Conservation (phyloP, 1,140 invertebrate species). For the Sminthurinus signatus region DNA sequence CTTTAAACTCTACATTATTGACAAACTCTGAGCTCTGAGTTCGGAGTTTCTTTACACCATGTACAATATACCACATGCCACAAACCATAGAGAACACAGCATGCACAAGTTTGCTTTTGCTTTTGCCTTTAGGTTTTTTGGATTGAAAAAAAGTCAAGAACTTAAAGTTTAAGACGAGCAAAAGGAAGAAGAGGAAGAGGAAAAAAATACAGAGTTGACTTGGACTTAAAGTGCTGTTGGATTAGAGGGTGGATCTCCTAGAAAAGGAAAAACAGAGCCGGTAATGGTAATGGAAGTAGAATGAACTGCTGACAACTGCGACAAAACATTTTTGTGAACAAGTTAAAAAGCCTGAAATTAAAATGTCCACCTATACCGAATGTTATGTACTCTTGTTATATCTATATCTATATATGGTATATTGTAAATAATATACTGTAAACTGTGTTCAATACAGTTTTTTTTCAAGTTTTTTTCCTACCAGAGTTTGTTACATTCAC, state of each 20-base stretch:
- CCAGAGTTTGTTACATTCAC: no score
- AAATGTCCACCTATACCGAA: no score
- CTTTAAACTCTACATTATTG: slow-evolving; percentile 11
- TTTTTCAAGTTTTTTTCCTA: no score
- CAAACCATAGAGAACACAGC: no score
- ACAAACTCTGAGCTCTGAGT: background rate
- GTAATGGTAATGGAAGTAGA: slow-evolving; percentile 27
- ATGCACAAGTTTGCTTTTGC: no score
- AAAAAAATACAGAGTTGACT: background rate
- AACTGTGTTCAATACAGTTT: no score
- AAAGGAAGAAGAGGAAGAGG: background rate
- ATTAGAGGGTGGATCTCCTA: slow-evolving; percentile 16
- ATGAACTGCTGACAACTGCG: slow-evolving; percentile 40
- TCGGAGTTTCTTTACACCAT: background rate
- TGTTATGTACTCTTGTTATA: no score
- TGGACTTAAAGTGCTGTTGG: slow-evolving; percentile 17
- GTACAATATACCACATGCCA: no score
- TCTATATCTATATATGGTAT: no score
- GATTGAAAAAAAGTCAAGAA: slow-evolving; percentile 7
- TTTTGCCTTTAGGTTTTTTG: background rate
- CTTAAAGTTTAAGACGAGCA: background rate
- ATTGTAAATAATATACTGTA: no score
- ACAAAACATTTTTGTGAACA: slow-evolving; percentile 10
- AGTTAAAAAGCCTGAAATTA: no score
- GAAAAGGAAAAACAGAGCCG: slow-evolving; percentile 5